A percentile compares a stretch with the other conserved stretches of the same genome.
phyloP scores from a whole-genome alignment of 2,888 invertebrate species.

The Actias luna region DNA sequence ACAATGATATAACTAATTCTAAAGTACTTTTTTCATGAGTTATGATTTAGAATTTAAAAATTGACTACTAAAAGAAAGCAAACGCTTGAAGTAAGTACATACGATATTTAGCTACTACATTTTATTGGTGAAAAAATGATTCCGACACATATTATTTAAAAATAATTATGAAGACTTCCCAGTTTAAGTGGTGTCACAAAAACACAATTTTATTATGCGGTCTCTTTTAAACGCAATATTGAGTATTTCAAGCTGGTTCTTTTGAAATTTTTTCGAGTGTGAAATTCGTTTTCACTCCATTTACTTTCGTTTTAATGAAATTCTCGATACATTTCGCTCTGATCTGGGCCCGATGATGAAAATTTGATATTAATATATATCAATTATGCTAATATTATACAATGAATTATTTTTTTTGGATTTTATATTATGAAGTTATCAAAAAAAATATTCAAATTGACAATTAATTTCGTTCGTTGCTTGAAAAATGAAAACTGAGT shows the following conservation, averaged over 20 bases:
- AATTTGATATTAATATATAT: slow-evolving; percentile 41
- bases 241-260: slow-evolving; percentile 61
- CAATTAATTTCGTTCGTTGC: not conserved
- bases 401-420: slow-evolving; percentile 32
- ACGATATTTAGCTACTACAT: too few species aligned
- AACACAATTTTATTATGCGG: slow-evolving; percentile 67
- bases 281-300: slow-evolving; percentile 68
- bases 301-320: slow-evolving; percentile 69
- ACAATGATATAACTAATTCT: too few species aligned
- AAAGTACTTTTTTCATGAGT: too few species aligned
- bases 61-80: too few species aligned
- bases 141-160: too few species aligned
- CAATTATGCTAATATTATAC: slow-evolving; percentile 56
- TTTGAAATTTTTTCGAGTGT: slow-evolving; percentile 71
- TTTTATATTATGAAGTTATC: slow-evolving; percentile 9
- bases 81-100: too few species aligned
- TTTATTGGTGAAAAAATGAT: too few species aligned
- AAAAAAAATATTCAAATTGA: slow-evolving; percentile 5
- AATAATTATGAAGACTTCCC: slow-evolving; percentile 25
- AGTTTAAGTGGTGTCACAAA: slow-evolving; percentile 35
- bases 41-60: too few species aligned
- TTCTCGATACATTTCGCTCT: slow-evolving; percentile 54
- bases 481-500: not conserved
- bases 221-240: slow-evolving; percentile 64
- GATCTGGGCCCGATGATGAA: slow-evolving; percentile 24